These are phyloP conservation scores for Apamea epomidion DNA, from an alignment of 2,888 invertebrate species.

Conservation along the genomic window DNA sequence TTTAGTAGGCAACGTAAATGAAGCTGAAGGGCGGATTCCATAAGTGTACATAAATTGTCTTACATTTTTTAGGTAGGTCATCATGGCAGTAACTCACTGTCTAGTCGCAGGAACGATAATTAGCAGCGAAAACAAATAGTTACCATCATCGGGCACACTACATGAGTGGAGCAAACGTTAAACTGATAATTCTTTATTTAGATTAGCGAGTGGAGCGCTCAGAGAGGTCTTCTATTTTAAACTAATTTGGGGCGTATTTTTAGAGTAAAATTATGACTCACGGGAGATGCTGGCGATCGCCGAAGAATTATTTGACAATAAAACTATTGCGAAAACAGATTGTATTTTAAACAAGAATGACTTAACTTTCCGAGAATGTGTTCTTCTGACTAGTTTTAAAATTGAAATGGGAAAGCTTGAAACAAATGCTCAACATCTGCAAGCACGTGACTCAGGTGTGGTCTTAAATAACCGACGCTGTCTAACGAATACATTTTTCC, in stretches of 20 bases:
- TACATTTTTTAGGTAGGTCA: slow-evolving; percentile 82
- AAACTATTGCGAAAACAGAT: slow-evolving; percentile 37
- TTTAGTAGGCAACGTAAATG: slow-evolving; percentile 17
- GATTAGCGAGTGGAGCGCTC: slow-evolving; percentile 72
- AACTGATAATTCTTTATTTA: slow-evolving; percentile 81
- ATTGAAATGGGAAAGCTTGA: slow-evolving; percentile 50
- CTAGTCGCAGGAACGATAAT: slow-evolving; percentile 48
- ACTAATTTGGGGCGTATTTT: slow-evolving; percentile 73
- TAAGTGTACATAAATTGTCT: slow-evolving; percentile 66
- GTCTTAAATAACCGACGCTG: slow-evolving; percentile 44
- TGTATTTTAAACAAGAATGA: slow-evolving; percentile 50
- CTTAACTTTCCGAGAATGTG: slow-evolving; percentile 49
- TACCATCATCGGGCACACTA: slow-evolving; percentile 69
- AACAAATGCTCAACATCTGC: slow-evolving; percentile 48
- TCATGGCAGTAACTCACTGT: slow-evolving; percentile 69
- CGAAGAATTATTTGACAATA: slow-evolving; percentile 57
- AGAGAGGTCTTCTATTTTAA: slow-evolving; percentile 72
- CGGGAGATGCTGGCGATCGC: slow-evolving; percentile 42
- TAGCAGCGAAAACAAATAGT: slow-evolving; percentile 64
- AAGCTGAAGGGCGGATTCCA: slow-evolving; percentile 34
- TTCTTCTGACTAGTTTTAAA: slow-evolving; percentile 44
- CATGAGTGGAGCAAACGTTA: slow-evolving; percentile 73
- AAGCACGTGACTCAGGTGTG: slow-evolving; percentile 47
- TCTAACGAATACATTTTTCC: slow-evolving; percentile 40
- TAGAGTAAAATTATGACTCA: slow-evolving; percentile 70